Percentiles rank a stretch among this genome's conserved stretches.
These are phyloP conservation scores for Ceratothoa steindachneri DNA, from an alignment of 2,888 invertebrate genomes.

Conservation along the genomic window DNA sequence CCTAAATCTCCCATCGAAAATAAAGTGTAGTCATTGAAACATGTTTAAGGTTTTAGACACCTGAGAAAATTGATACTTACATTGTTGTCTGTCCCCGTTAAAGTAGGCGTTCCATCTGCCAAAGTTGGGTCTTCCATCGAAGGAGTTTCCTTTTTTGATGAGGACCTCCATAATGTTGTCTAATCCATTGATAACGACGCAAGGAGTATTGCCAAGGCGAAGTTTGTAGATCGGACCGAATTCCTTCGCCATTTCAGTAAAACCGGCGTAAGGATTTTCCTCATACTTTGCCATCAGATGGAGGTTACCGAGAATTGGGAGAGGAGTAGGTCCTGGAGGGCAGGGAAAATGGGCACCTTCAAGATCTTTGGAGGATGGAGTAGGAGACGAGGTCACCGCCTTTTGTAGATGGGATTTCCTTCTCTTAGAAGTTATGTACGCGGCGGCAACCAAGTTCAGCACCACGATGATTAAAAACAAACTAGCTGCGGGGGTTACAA, in stretches of 20 bases:
- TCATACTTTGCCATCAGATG: conserved; percentile 39
- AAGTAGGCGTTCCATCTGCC: conserved; percentile 74
- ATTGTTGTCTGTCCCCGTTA: conserved; percentile 58
- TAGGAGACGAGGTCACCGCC: background rate
- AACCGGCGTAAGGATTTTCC: conserved; percentile 45
- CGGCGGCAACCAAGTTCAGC: background rate
- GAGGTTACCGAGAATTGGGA: conserved; percentile 46
- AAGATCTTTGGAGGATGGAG: background rate
- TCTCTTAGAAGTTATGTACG: background rate
- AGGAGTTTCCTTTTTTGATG: conserved; percentile 63
- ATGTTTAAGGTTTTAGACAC: background rate
- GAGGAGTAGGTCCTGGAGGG: conserved; percentile 43
- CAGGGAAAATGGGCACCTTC: conserved; percentile 10
- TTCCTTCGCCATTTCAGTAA: conserved; percentile 32
- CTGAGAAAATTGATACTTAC: conserved; percentile 35
- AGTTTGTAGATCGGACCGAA: conserved; percentile 45
- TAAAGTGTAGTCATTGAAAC: too few species aligned
- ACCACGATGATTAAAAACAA: background rate
- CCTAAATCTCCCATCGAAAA: too few species aligned
- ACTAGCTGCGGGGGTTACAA: background rate
- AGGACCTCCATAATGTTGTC: conserved; percentile 48
- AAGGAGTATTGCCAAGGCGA: conserved; percentile 33
- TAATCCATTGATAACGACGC: conserved; percentile 34
- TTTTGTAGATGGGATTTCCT: background rate
- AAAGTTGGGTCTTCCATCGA: conserved; percentile 78